Evolutionary conservation across 2,888 invertebrate genomes (phyloP).

Genomic region (Aromia moschata): DNA sequence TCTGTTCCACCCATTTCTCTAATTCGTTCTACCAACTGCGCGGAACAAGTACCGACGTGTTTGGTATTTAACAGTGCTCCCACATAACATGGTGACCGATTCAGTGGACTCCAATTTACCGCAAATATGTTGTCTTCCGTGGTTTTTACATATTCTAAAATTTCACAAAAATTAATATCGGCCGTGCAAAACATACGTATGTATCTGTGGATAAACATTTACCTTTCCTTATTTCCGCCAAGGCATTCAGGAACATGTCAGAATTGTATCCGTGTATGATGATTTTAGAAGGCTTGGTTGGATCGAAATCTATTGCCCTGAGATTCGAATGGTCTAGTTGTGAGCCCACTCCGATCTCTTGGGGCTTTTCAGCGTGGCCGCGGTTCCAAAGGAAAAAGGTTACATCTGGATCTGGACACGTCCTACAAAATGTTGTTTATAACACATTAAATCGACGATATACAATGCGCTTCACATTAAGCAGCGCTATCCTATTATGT

Average conservation of each 20-base stretch:
- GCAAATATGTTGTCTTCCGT: slow-evolving; percentile 69
- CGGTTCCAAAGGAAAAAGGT: slow-evolving; percentile 67
- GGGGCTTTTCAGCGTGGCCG: slow-evolving; percentile 62
- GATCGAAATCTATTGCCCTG: slow-evolving; percentile 64
- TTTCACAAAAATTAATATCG: no score
- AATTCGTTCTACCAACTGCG: slow-evolving; percentile 67
- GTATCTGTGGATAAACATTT: no score
- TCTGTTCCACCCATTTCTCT: slow-evolving; percentile 64
- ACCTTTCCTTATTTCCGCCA: slow-evolving; percentile 70
- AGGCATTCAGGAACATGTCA: slow-evolving; percentile 68
- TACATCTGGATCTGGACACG: slow-evolving; percentile 55
- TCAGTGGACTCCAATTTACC: slow-evolving; percentile 71
- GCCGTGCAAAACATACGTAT: no score
- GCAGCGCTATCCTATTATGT: no score
- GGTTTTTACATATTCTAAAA: slow-evolving; percentile 68
- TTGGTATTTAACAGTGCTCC: slow-evolving; percentile 71
- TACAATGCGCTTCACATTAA: no score
- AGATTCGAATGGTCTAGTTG: slow-evolving; percentile 66
- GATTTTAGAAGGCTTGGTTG: slow-evolving; percentile 68
- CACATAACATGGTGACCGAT: slow-evolving; percentile 71
- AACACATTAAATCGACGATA: no score
- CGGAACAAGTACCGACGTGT: slow-evolving; percentile 70
- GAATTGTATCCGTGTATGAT: slow-evolving; percentile 76
- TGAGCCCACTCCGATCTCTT: slow-evolving; percentile 64
- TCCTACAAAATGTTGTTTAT: no score